Conservation (phyloP, 2,113 vertebrate species). For the Penelope pileata region DNA sequence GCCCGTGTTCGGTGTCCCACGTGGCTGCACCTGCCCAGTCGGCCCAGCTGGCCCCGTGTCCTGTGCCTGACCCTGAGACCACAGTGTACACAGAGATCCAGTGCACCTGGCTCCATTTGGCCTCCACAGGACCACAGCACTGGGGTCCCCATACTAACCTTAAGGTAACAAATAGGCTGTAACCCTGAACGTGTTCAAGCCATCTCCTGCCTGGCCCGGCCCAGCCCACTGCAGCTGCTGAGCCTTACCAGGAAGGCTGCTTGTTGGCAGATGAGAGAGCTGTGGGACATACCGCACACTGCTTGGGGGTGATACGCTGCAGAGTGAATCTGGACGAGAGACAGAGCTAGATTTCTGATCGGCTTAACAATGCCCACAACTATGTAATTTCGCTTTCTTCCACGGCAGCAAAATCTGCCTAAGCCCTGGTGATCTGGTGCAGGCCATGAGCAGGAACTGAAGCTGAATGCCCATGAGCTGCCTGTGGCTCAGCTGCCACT, state of each 20-base stretch:
- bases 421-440: not conserved
- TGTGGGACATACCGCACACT: not conserved
- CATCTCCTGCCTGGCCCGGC: not conserved
- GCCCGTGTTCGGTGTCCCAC: not conserved
- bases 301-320: not conserved
- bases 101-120: fast-evolving
- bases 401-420: not conserved
- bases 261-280: not conserved
- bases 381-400: not conserved
- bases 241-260: not conserved
- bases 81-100: too few relatives aligned
- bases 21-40: not conserved
- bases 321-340: not conserved
- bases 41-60: fast-evolving
- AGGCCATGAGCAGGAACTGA: not conserved
- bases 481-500: not conserved
- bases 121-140: fast-evolving
- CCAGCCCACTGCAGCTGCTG: not conserved
- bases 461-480: not conserved
- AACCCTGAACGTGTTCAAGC: not conserved
- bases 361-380: not conserved
- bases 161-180: not conserved
- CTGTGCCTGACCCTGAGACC: not conserved
- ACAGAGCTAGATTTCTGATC: not conserved
- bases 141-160: not conserved